These are phyloP conservation scores for Rhinichthys osculus DNA, from an alignment of 2,797 vertebrate species.

Conservation along the genomic window DNA sequence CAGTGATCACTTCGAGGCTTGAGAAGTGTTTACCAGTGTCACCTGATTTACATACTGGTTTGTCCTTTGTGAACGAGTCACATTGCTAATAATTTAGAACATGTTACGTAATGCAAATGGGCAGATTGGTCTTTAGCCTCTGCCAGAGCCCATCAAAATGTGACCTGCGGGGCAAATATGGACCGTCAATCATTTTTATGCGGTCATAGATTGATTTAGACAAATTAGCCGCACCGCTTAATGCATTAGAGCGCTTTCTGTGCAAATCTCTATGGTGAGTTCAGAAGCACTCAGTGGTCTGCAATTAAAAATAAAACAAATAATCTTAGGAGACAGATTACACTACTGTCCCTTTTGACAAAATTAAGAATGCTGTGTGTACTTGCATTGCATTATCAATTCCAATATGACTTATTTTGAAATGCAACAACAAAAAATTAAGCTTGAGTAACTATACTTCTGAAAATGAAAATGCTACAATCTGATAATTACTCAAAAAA, in stretches of 20 bases:
- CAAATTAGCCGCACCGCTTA: constrained; percentile 12
- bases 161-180: constrained; percentile 1
- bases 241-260: constrained; percentile 16
- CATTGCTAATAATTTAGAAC: constrained; percentile 9
- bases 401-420: not conserved
- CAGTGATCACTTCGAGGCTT: not conserved
- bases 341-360: not conserved
- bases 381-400: not conserved
- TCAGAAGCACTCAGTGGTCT: constrained; percentile 4
- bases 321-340: not conserved
- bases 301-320: not conserved
- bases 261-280: not conserved
- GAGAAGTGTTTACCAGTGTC: constrained; percentile 15
- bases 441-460: not conserved
- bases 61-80: constrained; percentile 21
- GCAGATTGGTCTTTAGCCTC: constrained; percentile 3
- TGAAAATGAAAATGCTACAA: not conserved
- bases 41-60: constrained; percentile 30
- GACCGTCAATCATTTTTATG: constrained; percentile 38
- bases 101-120: constrained; percentile 5
- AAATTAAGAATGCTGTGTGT: not conserved
- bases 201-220: constrained; percentile 18
- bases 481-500: not conserved
- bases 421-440: not conserved
- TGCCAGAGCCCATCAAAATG: constrained; percentile 32